Conservation (phyloP, 2,113 vertebrate genomes). For the Centropus bengalensis region DNA sequence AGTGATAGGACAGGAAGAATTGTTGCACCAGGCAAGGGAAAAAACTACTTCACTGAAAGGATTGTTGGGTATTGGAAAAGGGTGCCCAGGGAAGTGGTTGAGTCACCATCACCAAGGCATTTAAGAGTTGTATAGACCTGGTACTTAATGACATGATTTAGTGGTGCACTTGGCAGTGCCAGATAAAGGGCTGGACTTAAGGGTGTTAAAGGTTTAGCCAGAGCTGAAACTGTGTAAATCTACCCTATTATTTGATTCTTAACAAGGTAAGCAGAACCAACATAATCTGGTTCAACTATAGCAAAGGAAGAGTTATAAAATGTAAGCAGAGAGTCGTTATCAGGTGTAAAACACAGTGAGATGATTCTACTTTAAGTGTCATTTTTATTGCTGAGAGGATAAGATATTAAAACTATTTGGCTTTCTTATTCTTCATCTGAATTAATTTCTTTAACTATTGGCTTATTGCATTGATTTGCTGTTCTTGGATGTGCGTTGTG, state of each 20-base stretch:
- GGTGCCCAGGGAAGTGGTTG: too few relatives aligned
- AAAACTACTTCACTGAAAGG: too few relatives aligned
- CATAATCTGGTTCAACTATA: background rate
- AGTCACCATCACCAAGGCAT: too few relatives aligned
- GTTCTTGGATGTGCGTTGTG: background rate
- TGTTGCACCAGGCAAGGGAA: too few relatives aligned
- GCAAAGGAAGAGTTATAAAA: background rate
- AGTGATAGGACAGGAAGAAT: too few relatives aligned
- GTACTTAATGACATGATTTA: too few relatives aligned
- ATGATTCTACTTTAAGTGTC: background rate
- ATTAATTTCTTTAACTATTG: background rate
- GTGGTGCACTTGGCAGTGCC: too few relatives aligned
- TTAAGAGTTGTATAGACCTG: too few relatives aligned
- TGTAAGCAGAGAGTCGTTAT: background rate
- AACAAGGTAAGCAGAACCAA: background rate
- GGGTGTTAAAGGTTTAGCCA: too few relatives aligned
- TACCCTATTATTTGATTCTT: background rate
- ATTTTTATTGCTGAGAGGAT: background rate
- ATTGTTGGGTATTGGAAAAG: too few relatives aligned
- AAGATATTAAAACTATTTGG: background rate
- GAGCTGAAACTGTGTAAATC: background rate
- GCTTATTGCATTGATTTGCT: background rate
- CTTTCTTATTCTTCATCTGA: background rate
- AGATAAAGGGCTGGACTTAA: too few relatives aligned
- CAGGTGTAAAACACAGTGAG: background rate